Evolutionary conservation across 1,140 invertebrate species (phyloP).

Genomic region (Popillia japonica): DNA sequence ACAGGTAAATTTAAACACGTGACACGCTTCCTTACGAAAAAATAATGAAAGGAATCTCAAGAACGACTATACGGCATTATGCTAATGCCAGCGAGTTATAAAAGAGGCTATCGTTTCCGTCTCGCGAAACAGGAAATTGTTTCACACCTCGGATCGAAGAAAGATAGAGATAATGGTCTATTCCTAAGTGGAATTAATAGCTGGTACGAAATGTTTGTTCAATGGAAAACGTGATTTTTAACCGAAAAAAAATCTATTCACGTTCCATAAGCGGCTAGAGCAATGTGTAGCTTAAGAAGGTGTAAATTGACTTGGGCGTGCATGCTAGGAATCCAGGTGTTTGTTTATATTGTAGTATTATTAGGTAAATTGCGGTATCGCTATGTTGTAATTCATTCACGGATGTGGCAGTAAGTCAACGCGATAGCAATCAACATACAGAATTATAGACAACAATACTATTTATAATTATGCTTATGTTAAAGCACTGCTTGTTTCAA

Average conservation of each 20-base stretch:
- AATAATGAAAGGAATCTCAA: not conserved
- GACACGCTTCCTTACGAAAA: constrained; percentile 8
- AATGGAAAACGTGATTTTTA: constrained; percentile 28
- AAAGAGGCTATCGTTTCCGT: constrained; percentile 11
- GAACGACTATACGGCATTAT: constrained; percentile 6
- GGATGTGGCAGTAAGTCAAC: not conserved
- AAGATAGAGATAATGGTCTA: constrained; percentile 13
- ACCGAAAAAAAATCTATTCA: constrained; percentile 5
- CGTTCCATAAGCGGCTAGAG: not conserved
- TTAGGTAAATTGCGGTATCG: not conserved
- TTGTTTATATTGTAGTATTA: constrained; percentile 12
- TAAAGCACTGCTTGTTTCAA: no score
- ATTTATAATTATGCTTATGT: no score
- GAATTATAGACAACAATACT: no score
- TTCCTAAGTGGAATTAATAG: constrained; percentile 16
- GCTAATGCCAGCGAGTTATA: not conserved
- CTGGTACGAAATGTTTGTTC: constrained; percentile 3
- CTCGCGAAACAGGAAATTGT: constrained; percentile 30
- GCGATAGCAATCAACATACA: not conserved
- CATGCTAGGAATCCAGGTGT: not conserved
- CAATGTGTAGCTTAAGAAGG: not conserved
- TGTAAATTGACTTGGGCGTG: not conserved
- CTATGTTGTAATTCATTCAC: constrained; percentile 1
- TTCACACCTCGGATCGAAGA: not conserved
- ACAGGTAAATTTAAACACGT: constrained; percentile 31